Conservation (phyloP, 2,888 invertebrate genomes). For the Caenorhabditis zanzibari region DNA sequence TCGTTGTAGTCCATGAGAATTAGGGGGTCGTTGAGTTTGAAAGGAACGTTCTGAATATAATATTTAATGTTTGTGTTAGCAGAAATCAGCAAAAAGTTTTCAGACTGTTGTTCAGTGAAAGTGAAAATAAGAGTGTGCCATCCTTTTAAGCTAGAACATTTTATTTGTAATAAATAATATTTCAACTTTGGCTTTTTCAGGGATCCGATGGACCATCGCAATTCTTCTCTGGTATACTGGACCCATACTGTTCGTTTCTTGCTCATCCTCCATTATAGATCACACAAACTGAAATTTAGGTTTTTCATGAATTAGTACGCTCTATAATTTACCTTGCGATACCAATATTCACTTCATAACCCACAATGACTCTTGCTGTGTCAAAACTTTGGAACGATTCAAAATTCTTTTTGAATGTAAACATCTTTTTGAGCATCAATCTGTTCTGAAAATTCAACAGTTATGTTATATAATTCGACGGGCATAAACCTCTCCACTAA, state of each 20-base stretch:
- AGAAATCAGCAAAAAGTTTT: no score
- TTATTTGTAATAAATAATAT: no score
- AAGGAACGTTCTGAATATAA: not conserved
- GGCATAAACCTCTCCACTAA: not conserved
- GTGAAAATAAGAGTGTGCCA: not conserved
- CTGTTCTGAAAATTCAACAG: constrained; percentile 1
- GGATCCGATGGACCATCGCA: no score
- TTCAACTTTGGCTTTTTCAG: no score
- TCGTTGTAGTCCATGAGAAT: not conserved
- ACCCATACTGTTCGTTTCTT: not conserved
- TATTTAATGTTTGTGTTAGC: no score
- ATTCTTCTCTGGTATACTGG: no score
- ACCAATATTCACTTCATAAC: constrained; percentile 41
- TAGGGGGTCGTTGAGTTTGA: constrained; percentile 1
- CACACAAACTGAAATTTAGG: constrained; percentile 18
- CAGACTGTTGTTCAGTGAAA: no score
- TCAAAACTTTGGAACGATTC: constrained; percentile 38
- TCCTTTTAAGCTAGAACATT: no score
- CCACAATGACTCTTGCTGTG: constrained; percentile 29
- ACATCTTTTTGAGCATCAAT: constrained; percentile 43
- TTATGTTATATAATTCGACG: not conserved
- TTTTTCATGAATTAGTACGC: not conserved
- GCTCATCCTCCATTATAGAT: not conserved
- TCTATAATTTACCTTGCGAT: constrained; percentile 7
- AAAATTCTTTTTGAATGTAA: constrained; percentile 37